Base-by-base conservation (phyloP, 2,888 invertebrate species). In the Callinectes sapidus region DNA sequence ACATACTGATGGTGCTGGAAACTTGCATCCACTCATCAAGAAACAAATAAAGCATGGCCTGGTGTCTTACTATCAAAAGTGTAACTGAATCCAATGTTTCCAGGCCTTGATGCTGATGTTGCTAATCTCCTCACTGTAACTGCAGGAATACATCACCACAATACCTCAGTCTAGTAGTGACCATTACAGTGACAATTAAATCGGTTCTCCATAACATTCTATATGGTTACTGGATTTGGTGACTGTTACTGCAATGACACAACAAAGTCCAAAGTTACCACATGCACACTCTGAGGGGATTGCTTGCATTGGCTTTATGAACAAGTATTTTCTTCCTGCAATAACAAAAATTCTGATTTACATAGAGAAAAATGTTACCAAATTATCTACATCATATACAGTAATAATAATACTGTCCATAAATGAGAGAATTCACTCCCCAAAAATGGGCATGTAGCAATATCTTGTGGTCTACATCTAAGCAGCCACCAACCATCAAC, bases 401-500 rank as follows among this genome's bases (percentile, higher is more conserved):
- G 28, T 71, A 71, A 71, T 71, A 71, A 28, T 71, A 71, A 71
- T 71, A 71, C 71, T 71, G 71, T 71, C 71, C 71, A 71, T n/a
- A 71, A n/a, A 71, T 71, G n/a, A 71, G n/a, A 71, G 28, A n/a
- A 71, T 23, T n/a, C n/a, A n/a, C n/a, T n/a, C n/a, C 66, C 3
- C 2, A 71, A 23, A 71, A 71, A 3, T 71, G 66, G 66, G 66
- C n/a, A 23, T 1, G 66, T 71, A 23, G n/a, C 28, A 71, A 71
- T 23, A 13, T 71, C 13, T n/a, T 71, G 28, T 61, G 61, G 61
- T 71, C 10, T 71, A 13, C 18, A 18, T 61, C 1, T 18, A 16
- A 28, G 28, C 10, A 71, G 71, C 71, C 28, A 28, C n/a, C 71
- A 28, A 71, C 71, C 71, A 71, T 71, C 6, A 28, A 28, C 8